Conservation (phyloP, 2,113 vertebrate genomes). For the Ictalurus punctatus region DNA sequence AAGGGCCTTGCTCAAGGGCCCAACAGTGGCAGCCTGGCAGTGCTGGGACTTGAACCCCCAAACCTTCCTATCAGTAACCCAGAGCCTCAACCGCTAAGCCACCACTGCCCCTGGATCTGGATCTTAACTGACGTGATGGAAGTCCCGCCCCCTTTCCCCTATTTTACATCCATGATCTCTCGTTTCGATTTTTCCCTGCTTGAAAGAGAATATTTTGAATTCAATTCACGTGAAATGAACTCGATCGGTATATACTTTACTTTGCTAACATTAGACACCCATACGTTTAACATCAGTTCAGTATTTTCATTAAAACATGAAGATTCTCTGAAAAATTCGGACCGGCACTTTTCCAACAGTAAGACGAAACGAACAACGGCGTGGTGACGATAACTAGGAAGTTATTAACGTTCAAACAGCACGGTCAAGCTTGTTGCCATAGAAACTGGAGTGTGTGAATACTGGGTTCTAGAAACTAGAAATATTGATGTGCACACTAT, state of each 20-base stretch:
- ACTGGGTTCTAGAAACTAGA: background rate
- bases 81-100: no score
- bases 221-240: background rate
- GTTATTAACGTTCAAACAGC: background rate
- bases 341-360: no score
- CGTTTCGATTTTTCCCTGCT: background rate
- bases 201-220: background rate
- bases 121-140: background rate
- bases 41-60: no score
- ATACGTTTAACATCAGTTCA: background rate
- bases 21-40: no score
- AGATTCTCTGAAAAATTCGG: no score
- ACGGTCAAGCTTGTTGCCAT: conserved; percentile 7
- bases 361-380: no score
- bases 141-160: background rate
- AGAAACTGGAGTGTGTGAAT: background rate
- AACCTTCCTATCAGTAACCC: no score
- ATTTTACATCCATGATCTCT: background rate
- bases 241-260: background rate
- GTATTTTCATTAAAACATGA: background rate
- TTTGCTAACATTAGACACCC: background rate
- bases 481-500: background rate
- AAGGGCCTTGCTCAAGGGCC: no score
- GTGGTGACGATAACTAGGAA: background rate
- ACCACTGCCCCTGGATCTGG: no score